These are phyloP conservation scores for Choristoneura fumiferana DNA, from an alignment of 1,140 invertebrate species.

Conservation along the genomic window DNA sequence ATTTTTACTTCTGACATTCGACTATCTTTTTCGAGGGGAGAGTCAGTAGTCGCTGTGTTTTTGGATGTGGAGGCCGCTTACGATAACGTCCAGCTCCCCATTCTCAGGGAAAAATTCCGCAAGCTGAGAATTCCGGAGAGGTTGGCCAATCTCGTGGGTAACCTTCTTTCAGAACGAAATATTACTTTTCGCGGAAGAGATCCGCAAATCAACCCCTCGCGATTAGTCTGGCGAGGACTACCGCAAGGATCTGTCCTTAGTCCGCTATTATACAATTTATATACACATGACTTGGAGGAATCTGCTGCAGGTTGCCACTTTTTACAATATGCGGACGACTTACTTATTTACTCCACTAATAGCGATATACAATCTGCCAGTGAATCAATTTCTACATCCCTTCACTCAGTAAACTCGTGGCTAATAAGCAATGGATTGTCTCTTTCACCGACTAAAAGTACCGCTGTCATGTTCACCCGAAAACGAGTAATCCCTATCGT, in stretches of 20 bases:
- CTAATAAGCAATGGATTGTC: not conserved
- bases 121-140: too few relatives aligned
- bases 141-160: not conserved
- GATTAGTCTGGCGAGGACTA: not conserved
- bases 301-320: not conserved
- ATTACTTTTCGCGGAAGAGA: not conserved
- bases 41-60: not conserved
- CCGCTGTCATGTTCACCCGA: not conserved
- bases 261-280: too few relatives aligned
- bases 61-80: not conserved
- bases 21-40: not conserved
- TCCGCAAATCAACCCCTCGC: not conserved
- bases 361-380: not conserved
- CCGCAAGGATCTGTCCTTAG: conserved; percentile 7
- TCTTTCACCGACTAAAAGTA: not conserved
- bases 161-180: not conserved
- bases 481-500: not conserved
- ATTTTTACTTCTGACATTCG: conserved; percentile 9
- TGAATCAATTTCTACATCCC: not conserved
- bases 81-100: too few relatives aligned
- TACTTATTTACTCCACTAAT: not conserved
- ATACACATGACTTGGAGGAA: too few relatives aligned
- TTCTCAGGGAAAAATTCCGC: too few relatives aligned
- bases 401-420: not conserved
- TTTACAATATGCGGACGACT: conserved; percentile 1